Evolutionary conservation across 2,113 vertebrate species (phyloP), one percentile per base, ranked within the genome.

Genomic region (Epinephelus cyanopodus): DNA sequence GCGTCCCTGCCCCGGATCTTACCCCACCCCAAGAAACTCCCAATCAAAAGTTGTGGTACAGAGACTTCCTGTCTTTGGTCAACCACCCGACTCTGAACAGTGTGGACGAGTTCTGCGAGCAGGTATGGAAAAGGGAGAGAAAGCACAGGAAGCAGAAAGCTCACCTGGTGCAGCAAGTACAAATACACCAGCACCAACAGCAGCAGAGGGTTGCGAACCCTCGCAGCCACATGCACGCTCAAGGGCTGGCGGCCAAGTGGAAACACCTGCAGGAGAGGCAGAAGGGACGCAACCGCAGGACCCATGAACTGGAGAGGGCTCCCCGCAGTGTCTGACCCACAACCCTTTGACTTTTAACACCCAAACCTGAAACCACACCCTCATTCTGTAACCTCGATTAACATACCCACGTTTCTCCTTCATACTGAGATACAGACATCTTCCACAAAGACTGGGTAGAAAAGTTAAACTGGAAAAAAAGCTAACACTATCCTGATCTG

Each of bases 21-120:
- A 45, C 33, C 82, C 92, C 65, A 68, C 94, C 77, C 21, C 92
- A 89, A 64, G 94, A 97, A 92, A 94, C 92, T 0, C 96, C 96
- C 10, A 97, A 89, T 90, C 97, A 97, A n/a, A 99, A 97, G 89
- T 94, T 99, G 72, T 99, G 98, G 98, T 99, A 99, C 92, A 95
- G 98, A 83, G 98, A 99, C 96, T 99, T 99, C 92, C 96, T 99
- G 95, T 97, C 98, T 78, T 90, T 99, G 82, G 97, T 99, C 72
- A 98, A 98, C 91, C 98, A 99, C 70, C 98, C 98, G 3, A 99
- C 97, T 86, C 95, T 98, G 62, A 99, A 98, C 92, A 97, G 97
- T 0, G 97, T 99, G 95, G 98, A 99, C 83, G 98, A 99, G 89
- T 98, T 99, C 87, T 99, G 98, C 56, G 98, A 99, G 94, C 98